These are phyloP conservation scores for Leucoma salicis DNA, from an alignment of 2,888 invertebrate species.

Conservation along the genomic window DNA sequence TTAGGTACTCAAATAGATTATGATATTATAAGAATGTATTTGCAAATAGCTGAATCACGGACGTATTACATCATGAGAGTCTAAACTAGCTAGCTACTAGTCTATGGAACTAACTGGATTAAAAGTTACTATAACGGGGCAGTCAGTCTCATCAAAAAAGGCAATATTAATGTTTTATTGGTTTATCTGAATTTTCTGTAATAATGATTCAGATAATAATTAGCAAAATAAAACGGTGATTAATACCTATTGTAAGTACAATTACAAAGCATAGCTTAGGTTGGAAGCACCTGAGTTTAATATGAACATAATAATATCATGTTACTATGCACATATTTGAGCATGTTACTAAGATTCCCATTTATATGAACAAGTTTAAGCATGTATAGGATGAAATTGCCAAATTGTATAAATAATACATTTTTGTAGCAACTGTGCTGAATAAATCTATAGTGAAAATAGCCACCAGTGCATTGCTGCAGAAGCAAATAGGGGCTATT, in stretches of 20 bases:
- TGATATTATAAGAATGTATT: no score
- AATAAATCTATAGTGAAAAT: conserved; percentile 18
- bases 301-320: no score
- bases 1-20: no score
- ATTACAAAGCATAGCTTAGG: conserved; percentile 13
- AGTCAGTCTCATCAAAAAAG: conserved; percentile 2
- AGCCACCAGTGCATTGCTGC: conserved; percentile 20
- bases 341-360: conserved; percentile 32
- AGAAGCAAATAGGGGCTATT: conserved; percentile 26
- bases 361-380: conserved; percentile 29
- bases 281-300: conserved; percentile 45
- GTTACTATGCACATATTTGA: conserved; percentile 38
- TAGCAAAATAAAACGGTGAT: neutral
- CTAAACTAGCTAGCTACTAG: no score
- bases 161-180: conserved; percentile 18
- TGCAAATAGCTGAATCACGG: no score
- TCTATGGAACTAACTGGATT: no score
- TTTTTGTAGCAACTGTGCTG: conserved; percentile 11
- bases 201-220: conserved; percentile 23
- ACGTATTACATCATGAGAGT: no score
- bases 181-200: conserved; percentile 31
- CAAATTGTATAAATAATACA: conserved; percentile 1
- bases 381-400: conserved; percentile 2
- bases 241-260: conserved; percentile 15
- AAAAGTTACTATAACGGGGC: no score